phyloP scores from a whole-genome alignment of 2,113 vertebrate genomes.

The Marcusenius ussheri region DNA sequence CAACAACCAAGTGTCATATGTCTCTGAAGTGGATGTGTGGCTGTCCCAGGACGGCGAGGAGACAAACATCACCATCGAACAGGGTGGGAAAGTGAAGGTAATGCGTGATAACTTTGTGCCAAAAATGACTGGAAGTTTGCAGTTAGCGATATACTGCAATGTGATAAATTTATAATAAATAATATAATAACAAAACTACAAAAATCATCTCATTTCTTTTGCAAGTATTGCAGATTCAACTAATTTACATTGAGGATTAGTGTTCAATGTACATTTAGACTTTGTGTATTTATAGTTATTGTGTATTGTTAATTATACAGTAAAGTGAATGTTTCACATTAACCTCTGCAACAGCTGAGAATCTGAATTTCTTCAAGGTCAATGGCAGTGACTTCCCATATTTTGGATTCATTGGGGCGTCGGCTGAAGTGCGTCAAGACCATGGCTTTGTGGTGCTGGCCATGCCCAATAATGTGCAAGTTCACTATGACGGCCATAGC shows the following conservation, averaged over 20 bases:
- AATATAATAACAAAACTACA: not conserved
- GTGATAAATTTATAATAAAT: not conserved
- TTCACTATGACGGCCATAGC: slow-evolving; percentile 46
- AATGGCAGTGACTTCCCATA: slow-evolving; percentile 32
- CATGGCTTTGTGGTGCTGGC: slow-evolving; percentile 38
- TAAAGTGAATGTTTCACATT: not conserved
- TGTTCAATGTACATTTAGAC: not conserved
- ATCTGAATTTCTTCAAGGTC: slow-evolving; percentile 36
- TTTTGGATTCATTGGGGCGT: slow-evolving; percentile 18
- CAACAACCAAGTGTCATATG: slow-evolving; percentile 49
- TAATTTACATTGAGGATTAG: not conserved
- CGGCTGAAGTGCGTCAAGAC: slow-evolving; percentile 33
- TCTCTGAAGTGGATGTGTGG: slow-evolving; percentile 51
- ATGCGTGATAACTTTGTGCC: not conserved
- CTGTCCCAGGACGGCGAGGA: slow-evolving; percentile 27
- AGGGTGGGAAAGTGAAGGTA: slow-evolving; percentile 46
- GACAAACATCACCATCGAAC: slow-evolving; percentile 39
- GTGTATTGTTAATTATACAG: not conserved
- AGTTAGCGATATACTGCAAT: not conserved
- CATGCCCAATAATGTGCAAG: slow-evolving; percentile 31
- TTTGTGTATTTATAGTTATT: no score
- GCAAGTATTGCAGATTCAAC: not conserved
- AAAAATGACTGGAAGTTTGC: not conserved
- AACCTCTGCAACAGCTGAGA: not conserved
- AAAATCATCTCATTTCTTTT: not conserved